phyloP scores from a whole-genome alignment of 2,888 invertebrate species.

The Drosophila subquinaria region DNA sequence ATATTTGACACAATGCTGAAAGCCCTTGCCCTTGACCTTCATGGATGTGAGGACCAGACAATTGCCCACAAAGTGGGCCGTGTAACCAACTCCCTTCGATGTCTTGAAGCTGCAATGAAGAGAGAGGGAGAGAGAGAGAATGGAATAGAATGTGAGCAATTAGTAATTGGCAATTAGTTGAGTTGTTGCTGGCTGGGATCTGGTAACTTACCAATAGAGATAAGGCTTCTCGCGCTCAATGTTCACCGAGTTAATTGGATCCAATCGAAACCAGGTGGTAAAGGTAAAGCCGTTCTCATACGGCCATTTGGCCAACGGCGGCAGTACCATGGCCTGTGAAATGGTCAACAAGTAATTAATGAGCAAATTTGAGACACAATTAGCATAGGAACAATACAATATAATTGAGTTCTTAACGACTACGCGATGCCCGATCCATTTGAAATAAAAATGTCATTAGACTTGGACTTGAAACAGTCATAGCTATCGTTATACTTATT shows the following conservation, averaged over 20 bases:
- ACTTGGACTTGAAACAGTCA: no score
- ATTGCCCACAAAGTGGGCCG: conserved; percentile 99
- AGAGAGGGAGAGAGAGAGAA: not conserved
- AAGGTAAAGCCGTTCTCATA: conserved; percentile 99
- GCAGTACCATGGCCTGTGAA: conserved; percentile 96
- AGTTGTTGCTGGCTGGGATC: not conserved
- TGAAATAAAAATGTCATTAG: no score
- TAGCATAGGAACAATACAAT: not conserved
- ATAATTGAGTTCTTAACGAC: no score
- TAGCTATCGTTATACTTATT: no score
- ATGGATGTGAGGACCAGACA: conserved; percentile 99
- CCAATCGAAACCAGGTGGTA: conserved; percentile 99
- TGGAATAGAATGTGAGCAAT: conserved; percentile 11
- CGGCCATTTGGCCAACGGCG: conserved; percentile 99
- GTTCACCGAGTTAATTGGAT: conserved; percentile 99
- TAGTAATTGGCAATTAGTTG: conserved; percentile 36
- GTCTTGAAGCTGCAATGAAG: conserved; percentile 95
- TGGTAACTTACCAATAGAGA: conserved; percentile 96
- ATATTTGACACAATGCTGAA: conserved; percentile 99
- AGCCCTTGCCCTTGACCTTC: conserved; percentile 99
- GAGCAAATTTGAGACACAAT: conserved; percentile 19
- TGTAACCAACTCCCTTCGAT: conserved; percentile 99
- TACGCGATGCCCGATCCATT: no score
- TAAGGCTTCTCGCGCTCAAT: conserved; percentile 99
- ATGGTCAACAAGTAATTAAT: not conserved